A percentile compares a stretch with the other conserved stretches of the same genome.
These are phyloP conservation scores for Decapterus maruadsi DNA, from an alignment of 2,797 vertebrate genomes.

Conservation along the genomic window DNA sequence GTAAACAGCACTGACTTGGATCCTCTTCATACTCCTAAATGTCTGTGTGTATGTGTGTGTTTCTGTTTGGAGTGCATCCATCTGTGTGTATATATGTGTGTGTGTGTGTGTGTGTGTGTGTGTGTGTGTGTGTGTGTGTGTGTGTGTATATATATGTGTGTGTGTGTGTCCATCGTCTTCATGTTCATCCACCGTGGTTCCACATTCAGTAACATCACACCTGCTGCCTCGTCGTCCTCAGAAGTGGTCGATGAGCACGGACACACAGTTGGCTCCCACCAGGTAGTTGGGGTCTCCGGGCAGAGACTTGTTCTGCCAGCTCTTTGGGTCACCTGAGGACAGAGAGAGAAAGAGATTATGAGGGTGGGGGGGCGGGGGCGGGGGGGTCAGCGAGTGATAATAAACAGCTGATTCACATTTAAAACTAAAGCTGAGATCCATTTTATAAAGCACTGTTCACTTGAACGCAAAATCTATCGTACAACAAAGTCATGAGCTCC, in stretches of 20 bases:
- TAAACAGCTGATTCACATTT: conserved; percentile 16
- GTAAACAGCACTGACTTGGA: conserved; percentile 71
- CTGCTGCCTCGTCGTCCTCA: conserved; percentile 81
- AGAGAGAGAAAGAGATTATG: conserved; percentile 1
- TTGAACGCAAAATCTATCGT: not conserved
- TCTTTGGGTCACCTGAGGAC: conserved; percentile 95
- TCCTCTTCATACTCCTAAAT: conserved; percentile 64
- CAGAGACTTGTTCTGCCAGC: conserved; percentile 99
- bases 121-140: conserved; percentile 39
- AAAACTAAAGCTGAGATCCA: conserved; percentile 1
- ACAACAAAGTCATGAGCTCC: not conserved
- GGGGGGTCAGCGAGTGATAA: conserved; percentile 25
- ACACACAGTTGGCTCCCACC: conserved; percentile 99
- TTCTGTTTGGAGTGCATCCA: conserved; percentile 34
- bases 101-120: conserved; percentile 24
- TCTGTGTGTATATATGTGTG: conserved; percentile 6
- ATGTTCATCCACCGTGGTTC: conserved; percentile 72
- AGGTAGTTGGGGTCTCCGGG: conserved; percentile 98
- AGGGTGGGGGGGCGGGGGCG: not conserved
- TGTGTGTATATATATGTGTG: conserved; percentile 13
- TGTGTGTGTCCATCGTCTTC: conserved; percentile 53
- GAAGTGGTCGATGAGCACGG: conserved; percentile 99
- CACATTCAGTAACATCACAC: conserved; percentile 86
- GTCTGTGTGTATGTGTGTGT: not conserved
- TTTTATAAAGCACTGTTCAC: conserved; percentile 1